Evolutionary conservation across 2,113 vertebrate species (phyloP).

Genomic region (Sceloporus undulatus): DNA sequence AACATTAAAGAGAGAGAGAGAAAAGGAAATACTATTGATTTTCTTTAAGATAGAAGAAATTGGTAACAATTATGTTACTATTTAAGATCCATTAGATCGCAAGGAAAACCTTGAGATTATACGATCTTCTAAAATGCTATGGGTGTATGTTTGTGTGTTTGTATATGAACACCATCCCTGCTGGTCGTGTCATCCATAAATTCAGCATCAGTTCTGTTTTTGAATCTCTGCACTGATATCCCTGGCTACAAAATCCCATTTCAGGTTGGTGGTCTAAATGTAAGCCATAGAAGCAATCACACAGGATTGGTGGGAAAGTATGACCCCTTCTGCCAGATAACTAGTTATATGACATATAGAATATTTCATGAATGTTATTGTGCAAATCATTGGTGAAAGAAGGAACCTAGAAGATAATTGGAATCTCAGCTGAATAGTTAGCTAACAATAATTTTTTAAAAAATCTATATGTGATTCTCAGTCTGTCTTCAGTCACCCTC

Average conservation of each 20-base stretch:
- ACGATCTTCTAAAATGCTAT: neutral
- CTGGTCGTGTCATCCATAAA: neutral
- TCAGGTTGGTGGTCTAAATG: neutral
- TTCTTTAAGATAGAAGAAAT: no score
- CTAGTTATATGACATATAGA: no score
- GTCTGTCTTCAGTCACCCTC: no score
- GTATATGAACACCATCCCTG: neutral
- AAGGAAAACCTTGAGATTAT: neutral
- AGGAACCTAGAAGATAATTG: no score
- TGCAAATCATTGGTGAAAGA: no score
- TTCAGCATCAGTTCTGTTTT: neutral
- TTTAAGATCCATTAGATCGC: neutral
- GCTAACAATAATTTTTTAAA: no score
- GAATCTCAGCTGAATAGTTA: no score
- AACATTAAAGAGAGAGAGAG: no score
- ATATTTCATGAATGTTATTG: no score
- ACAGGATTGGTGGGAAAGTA: neutral
- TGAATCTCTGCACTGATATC: neutral
- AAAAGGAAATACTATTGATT: no score
- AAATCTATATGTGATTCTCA: no score
- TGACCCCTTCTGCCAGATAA: neutral
- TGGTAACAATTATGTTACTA: neutral
- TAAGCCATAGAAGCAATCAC: neutral
- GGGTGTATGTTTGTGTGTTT: neutral
- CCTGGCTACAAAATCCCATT: neutral